Conservation (phyloP, 2,113 vertebrate genomes). For the Cavia porcellus region DNA sequence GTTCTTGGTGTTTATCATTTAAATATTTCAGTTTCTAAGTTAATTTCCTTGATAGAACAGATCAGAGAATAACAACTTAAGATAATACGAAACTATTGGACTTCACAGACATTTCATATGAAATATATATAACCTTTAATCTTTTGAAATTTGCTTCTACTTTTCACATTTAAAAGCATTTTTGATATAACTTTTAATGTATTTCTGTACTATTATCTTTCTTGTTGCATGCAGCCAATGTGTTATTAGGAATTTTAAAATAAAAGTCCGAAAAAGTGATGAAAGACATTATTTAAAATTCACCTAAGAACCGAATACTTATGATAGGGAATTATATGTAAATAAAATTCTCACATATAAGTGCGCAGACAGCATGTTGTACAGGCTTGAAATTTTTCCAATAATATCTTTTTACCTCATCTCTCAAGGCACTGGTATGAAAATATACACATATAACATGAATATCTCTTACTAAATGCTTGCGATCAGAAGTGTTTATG, state of each 20-base stretch:
- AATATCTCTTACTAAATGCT: not conserved
- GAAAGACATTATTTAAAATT: not conserved
- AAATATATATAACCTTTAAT: not conserved
- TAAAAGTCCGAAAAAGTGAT: not conserved
- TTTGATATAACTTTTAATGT: not conserved
- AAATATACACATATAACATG: not conserved
- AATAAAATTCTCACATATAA: not conserved
- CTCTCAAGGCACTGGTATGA: not conserved
- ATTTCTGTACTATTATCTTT: not conserved
- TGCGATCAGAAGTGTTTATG: not conserved
- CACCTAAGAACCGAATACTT: not conserved
- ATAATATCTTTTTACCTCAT: not conserved
- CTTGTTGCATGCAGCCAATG: not conserved
- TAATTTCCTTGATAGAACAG: not conserved
- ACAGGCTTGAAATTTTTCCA: not conserved
- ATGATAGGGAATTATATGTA: not conserved
- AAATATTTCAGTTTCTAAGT: not conserved
- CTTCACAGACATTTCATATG: not conserved
- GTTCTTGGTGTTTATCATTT: not conserved
- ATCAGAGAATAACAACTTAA: not conserved
- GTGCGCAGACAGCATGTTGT: not conserved
- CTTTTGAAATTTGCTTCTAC: not conserved
- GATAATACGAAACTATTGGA: not conserved
- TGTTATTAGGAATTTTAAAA: not conserved
- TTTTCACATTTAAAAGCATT: not conserved